These are phyloP conservation scores for Syngnathus floridae DNA, from an alignment of 2,113 vertebrate genomes.

Conservation along the genomic window DNA sequence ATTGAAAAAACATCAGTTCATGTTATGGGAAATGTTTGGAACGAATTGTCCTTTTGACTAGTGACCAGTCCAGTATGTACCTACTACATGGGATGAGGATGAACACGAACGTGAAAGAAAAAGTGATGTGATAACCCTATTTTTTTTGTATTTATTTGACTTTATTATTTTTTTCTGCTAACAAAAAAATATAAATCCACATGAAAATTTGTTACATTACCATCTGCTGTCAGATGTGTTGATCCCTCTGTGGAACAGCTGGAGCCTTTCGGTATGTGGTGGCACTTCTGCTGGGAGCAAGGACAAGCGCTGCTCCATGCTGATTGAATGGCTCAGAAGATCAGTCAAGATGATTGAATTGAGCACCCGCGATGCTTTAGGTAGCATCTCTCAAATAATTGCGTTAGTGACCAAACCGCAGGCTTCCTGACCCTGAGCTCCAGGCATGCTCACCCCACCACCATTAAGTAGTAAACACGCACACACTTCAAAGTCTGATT, in stretches of 20 bases:
- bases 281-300: constrained; percentile 35
- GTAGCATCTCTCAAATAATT: constrained; percentile 53
- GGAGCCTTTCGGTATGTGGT: constrained; percentile 20
- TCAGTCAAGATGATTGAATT: constrained; percentile 40
- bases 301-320: constrained; percentile 28
- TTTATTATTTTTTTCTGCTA: not conserved
- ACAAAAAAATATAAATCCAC: not conserved
- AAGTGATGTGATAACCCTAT: not conserved
- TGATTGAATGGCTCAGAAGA: constrained; percentile 53
- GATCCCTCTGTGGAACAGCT: constrained; percentile 41
- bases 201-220: not conserved
- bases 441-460: constrained; percentile 6
- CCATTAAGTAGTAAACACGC: constrained; percentile 22
- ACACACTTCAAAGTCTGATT: constrained; percentile 39
- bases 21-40: not conserved
- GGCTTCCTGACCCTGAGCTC: constrained; percentile 39
- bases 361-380: constrained; percentile 28
- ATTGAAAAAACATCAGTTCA: not conserved
- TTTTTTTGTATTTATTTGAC: no score
- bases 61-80: not conserved
- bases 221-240: constrained; percentile 7
- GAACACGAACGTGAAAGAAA: not conserved
- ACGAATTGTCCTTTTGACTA: not conserved
- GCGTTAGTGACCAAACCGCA: constrained; percentile 34
- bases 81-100: not conserved